These are phyloP conservation scores for Presbytis comata DNA, from an alignment of 2,797 vertebrate species.

Conservation along the genomic window DNA sequence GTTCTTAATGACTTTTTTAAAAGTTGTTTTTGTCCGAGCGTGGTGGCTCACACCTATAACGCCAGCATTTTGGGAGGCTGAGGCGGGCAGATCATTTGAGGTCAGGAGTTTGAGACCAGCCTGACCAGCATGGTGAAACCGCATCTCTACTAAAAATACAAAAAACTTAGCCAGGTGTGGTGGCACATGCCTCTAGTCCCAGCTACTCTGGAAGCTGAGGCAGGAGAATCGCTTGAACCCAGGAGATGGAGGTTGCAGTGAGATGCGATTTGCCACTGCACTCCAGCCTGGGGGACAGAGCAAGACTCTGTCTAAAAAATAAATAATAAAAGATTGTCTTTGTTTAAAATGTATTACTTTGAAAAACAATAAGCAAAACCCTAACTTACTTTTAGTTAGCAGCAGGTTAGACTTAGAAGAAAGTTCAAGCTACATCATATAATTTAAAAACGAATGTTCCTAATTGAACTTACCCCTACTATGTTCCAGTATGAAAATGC, in stretches of 20 bases:
- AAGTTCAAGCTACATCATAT: not conserved
- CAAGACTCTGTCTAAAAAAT: not conserved
- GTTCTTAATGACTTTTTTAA: conserved; percentile 3
- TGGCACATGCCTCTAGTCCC: too few relatives aligned
- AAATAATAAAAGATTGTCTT: not conserved
- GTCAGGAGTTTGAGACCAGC: too few relatives aligned
- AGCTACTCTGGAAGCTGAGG: not conserved
- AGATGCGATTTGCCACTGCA: not conserved
- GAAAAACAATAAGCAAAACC: conserved; percentile 40
- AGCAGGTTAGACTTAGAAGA: not conserved
- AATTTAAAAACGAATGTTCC: conserved; percentile 8
- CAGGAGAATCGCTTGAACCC: not conserved
- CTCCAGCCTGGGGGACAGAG: not conserved
- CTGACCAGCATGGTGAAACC: too few relatives aligned
- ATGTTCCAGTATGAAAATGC: conserved; percentile 32
- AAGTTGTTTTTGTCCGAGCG: not conserved
- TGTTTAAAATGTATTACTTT: conserved; percentile 46
- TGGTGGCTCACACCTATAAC: not conserved
- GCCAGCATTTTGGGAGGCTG: too few relatives aligned
- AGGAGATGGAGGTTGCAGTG: not conserved
- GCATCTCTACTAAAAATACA: too few relatives aligned
- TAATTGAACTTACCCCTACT: conserved; percentile 4
- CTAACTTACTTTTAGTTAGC: conserved; percentile 31
- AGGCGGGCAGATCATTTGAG: too few relatives aligned
- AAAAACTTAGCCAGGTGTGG: too few relatives aligned